These are phyloP conservation scores for Physella acuta DNA, from an alignment of 1,140 invertebrate genomes.

Conservation along the genomic window DNA sequence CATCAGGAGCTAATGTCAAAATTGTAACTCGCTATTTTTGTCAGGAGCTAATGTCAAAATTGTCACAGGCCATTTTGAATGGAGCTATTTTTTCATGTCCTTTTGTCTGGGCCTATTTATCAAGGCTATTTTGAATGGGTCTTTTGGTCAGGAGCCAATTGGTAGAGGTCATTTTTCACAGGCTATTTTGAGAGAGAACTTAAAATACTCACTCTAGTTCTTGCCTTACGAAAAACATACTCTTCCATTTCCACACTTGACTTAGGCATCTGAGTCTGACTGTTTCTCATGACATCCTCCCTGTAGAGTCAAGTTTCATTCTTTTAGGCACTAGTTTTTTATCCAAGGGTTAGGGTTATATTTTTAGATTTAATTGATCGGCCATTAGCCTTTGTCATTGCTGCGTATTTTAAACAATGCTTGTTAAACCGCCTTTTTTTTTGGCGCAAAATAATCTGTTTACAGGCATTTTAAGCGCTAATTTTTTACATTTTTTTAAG, in stretches of 20 bases:
- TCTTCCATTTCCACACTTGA: conserved; percentile 91
- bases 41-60: no score
- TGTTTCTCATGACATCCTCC: conserved; percentile 82
- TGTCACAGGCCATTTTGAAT: no score
- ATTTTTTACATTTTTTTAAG: no score
- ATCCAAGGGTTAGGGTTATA: neutral
- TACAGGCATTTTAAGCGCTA: neutral
- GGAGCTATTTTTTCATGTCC: no score
- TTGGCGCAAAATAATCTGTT: neutral
- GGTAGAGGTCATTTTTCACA: no score
- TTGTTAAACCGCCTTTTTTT: neutral
- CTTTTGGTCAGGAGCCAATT: no score
- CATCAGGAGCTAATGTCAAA: no score
- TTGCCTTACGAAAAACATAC: conserved; percentile 88
- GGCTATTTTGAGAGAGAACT: no score
- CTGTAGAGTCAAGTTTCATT: conserved; percentile 60
- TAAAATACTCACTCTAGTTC: conserved; percentile 69
- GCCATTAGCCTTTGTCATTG: neutral
- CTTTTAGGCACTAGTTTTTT: neutral
- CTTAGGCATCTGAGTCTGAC: conserved; percentile 76
- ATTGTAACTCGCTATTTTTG: no score
- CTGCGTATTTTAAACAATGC: neutral
- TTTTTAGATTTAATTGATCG: neutral
- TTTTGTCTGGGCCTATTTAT: no score
- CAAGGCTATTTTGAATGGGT: no score